These are phyloP conservation scores for Drosophila sproati DNA, from an alignment of 1,140 invertebrate genomes.

Conservation along the genomic window DNA sequence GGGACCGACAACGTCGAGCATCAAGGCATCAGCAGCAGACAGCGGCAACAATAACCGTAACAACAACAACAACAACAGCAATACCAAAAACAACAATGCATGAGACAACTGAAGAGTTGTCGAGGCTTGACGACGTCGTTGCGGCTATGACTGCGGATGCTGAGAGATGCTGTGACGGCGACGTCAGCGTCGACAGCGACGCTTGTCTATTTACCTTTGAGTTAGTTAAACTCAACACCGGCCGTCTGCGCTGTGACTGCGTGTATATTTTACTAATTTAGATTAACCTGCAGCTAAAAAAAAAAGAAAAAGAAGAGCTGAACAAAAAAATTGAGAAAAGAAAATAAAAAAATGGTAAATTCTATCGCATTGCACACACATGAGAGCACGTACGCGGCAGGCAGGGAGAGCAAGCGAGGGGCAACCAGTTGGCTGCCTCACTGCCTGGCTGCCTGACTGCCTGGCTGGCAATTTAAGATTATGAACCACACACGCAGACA, in stretches of 20 bases:
- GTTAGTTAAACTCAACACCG: conserved; percentile 66
- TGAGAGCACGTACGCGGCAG: conserved; percentile 72
- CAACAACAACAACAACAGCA: conserved; percentile 4
- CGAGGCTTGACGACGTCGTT: conserved; percentile 68
- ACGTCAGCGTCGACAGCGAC: conserved; percentile 13
- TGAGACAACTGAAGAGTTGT: conserved; percentile 77
- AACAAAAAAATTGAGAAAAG: conserved; percentile 1
- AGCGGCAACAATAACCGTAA: conserved; percentile 9
- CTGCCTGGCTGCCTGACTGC: conserved; percentile 8
- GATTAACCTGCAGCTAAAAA: conserved; percentile 73
- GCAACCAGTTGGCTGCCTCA: conserved; percentile 13
- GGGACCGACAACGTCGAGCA: conserved; percentile 46
- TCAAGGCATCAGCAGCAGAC: conserved; percentile 42
- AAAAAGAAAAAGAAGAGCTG: conserved; percentile 19
- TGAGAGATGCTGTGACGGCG: background rate
- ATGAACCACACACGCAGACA: conserved; percentile 77
- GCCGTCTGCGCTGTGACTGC: conserved; percentile 41
- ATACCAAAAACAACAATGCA: conserved; percentile 19
- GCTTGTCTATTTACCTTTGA: conserved; percentile 75
- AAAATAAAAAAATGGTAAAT: conserved; percentile 33
- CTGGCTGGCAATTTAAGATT: conserved; percentile 76
- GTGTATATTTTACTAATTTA: conserved; percentile 83
- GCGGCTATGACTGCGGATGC: conserved; percentile 27
- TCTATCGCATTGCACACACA: conserved; percentile 80
- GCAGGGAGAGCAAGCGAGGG: conserved; percentile 6